Evolutionary conservation across 2,113 vertebrate species (phyloP).

Genomic region (Eulemur rufifrons): DNA sequence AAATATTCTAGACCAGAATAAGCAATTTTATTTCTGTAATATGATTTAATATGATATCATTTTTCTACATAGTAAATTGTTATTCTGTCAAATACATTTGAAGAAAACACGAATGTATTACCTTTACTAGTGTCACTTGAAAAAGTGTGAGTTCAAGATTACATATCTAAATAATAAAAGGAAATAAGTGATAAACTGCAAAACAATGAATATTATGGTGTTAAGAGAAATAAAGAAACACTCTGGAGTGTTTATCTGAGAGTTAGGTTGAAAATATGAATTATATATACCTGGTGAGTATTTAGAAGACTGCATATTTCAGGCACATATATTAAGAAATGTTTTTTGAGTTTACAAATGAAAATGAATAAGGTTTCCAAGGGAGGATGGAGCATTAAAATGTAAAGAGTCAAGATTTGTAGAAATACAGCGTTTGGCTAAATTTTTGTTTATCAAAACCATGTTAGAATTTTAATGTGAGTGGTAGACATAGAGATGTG

Average conservation of each 20-base stretch:
- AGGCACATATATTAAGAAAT: neutral
- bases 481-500: fast-evolving
- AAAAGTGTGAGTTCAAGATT: neutral
- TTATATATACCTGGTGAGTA: neutral
- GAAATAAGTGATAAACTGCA: neutral
- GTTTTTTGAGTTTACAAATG: neutral
- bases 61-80: neutral
- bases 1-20: neutral
- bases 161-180: neutral
- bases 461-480: neutral
- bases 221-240: neutral
- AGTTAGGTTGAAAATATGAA: neutral
- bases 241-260: neutral
- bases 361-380: neutral
- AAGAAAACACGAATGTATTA: neutral
- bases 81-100: neutral
- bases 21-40: neutral
- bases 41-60: no score
- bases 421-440: neutral
- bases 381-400: neutral
- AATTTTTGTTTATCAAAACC: neutral
- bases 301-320: neutral
- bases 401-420: neutral
- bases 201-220: neutral
- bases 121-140: neutral